A percentile compares a stretch with the other conserved stretches of the same genome.
phyloP scores from a whole-genome alignment of 2,797 vertebrate genomes.

The Coregonus suidteri region DNA sequence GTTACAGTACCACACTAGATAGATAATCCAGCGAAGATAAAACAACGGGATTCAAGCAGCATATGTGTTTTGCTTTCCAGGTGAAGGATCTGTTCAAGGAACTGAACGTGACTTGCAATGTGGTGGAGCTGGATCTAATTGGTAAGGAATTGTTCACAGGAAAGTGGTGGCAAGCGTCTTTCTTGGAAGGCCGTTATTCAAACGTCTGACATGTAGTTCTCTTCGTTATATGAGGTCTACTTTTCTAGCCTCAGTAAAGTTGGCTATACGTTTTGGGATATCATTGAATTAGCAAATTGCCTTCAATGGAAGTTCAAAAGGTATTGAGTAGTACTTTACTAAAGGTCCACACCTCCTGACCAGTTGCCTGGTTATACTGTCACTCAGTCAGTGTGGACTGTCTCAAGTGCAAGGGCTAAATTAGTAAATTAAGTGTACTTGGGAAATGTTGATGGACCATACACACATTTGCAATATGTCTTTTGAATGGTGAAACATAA shows the following conservation, averaged over 20 bases:
- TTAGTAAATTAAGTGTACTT: background rate
- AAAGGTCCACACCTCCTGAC: background rate
- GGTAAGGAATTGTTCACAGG: constrained; percentile 74
- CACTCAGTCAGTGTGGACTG: background rate
- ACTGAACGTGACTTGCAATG: constrained; percentile 78
- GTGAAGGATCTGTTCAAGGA: constrained; percentile 91
- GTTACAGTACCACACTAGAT: background rate
- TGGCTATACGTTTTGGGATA: background rate
- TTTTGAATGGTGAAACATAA: background rate
- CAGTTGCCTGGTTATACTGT: background rate
- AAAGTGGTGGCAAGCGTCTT: background rate
- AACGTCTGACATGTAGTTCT: no score
- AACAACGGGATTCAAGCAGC: background rate
- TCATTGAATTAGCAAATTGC: background rate
- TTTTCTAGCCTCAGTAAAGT: background rate
- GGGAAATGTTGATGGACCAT: background rate
- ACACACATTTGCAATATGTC: background rate
- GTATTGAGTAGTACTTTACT: background rate
- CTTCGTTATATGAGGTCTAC: background rate
- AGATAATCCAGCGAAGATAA: background rate
- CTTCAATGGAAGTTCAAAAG: background rate
- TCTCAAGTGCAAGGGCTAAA: background rate
- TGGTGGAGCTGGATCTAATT: constrained; percentile 87
- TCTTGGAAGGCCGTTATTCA: background rate
- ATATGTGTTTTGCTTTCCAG: constrained; percentile 67